A percentile compares a stretch with the other conserved stretches of the same genome.
Evolutionary conservation across 2,797 vertebrate genomes (phyloP).

Genomic region (Notoglanidium macrostoma): DNA sequence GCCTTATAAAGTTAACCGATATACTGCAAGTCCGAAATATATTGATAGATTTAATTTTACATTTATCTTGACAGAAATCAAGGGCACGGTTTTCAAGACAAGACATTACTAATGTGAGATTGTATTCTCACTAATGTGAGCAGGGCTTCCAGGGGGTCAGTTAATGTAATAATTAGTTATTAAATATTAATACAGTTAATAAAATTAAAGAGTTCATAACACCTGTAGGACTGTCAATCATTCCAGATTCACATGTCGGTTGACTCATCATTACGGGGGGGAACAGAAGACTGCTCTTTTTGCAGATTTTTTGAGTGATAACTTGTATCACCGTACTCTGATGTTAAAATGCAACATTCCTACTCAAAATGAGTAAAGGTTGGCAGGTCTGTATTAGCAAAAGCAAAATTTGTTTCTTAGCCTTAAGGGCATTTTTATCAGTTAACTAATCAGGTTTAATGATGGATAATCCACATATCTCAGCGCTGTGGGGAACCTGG

Average conservation of each 20-base stretch:
- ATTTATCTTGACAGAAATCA: neutral
- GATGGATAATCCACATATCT: too few species aligned
- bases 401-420: neutral
- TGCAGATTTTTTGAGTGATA: neutral
- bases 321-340: neutral
- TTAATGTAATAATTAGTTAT: neutral
- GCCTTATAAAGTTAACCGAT: neutral
- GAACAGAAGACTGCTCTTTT: neutral
- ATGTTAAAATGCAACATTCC: neutral
- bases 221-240: neutral
- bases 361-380: neutral
- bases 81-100: neutral
- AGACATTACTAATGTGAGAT: neutral
- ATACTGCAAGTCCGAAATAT: too few species aligned
- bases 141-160: neutral
- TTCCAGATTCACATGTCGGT: neutral
- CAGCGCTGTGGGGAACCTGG: too few species aligned
- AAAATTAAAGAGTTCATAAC: neutral
- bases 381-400: neutral
- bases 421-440: neutral
- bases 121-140: neutral
- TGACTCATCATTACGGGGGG: neutral
- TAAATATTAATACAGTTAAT: too few species aligned
- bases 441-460: neutral
- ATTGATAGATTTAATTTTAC: neutral